Base-by-base conservation (phyloP, 2,888 invertebrate genomes). In the Eristalis intricaria region DNA sequence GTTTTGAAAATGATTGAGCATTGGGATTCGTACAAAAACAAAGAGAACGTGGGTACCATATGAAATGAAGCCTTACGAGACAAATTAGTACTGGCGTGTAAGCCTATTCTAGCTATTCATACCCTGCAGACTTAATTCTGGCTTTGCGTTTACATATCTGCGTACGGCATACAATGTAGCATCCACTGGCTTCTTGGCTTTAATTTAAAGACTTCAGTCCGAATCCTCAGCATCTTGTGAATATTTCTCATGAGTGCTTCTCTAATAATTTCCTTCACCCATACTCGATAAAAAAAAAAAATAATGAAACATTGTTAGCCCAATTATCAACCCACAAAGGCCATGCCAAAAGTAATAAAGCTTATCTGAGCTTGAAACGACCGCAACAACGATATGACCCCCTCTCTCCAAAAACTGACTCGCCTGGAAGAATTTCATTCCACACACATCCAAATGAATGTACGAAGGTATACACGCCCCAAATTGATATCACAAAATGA, bases 281-380 rank as follows among this genome's bases (percentile, higher is more conserved):
- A 50, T 50, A 4, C 23, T 26, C 58, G 78, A 64, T 64, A 64
- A 56, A 56, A 63, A 70, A 15, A 19, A 68, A 61, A 22, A 8
- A 32, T 26, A 43, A 38, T 60, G 50, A 63, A 63, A 35, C 63
- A 73, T 29, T 50, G 43, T 40, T 11, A 68, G 50, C 19, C 56
- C 78, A 78, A 71, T 71, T 71, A 78, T 68, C 61, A 63, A 68
- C 26, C 58, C 19, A 78, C 32, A 74, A 68, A 78, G 70, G 11
- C 43, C 78, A 78, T 78, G 77, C 35, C 40, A 43, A 78, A 78
- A 69, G 78, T 83, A 83, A 73, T 78, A 83, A 83, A 73, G 73
- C 78, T 83, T 78, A 83, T 83, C 66, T 73, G n/a, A 13, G 29
- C 4, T 40, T 13, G 15, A 68, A 83, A 56, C 40, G n/a, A 73